A percentile compares a stretch with the other conserved stretches of the same genome.
phyloP scores from a whole-genome alignment of 2,888 invertebrate species.

The Gastrophysa polygoni region DNA sequence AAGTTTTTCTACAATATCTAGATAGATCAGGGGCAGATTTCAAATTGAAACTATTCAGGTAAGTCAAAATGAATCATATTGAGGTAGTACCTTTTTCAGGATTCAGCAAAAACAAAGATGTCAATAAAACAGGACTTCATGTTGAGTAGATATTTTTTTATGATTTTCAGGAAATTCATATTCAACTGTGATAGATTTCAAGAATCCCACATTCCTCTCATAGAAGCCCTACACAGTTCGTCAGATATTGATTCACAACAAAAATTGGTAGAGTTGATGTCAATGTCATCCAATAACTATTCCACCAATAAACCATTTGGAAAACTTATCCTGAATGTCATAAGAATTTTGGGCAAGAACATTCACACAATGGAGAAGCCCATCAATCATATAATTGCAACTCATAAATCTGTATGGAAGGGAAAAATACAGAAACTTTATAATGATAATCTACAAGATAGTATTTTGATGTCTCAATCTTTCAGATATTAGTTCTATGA shows the following conservation, averaged over 20 bases:
- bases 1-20: constrained; percentile 34
- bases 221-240: constrained; percentile 33
- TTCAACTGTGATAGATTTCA: constrained; percentile 29
- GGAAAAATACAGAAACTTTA: constrained; percentile 37
- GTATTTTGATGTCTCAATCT: constrained; percentile 35
- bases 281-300: constrained; percentile 30
- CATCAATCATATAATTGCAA: constrained; percentile 39
- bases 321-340: constrained; percentile 38
- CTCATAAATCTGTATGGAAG: constrained; percentile 43
- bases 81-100: too few relatives aligned
- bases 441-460: constrained; percentile 35
- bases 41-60: constrained; percentile 37
- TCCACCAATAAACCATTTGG: constrained; percentile 38
- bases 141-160: too few relatives aligned
- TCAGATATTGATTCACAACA: constrained; percentile 31
- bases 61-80: not conserved
- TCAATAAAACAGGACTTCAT: too few relatives aligned
- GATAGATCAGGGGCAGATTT: constrained; percentile 23
- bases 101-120: too few relatives aligned
- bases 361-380: constrained; percentile 36
- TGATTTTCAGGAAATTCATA: constrained; percentile 35
- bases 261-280: constrained; percentile 39
- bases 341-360: constrained; percentile 34
- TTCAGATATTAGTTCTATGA: constrained; percentile 30
- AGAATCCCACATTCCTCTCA: constrained; percentile 32